A percentile compares a stretch with the other conserved stretches of the same genome.
Evolutionary conservation across 2,888 invertebrate species (phyloP).

Genomic region (Odontocerum albicorne): DNA sequence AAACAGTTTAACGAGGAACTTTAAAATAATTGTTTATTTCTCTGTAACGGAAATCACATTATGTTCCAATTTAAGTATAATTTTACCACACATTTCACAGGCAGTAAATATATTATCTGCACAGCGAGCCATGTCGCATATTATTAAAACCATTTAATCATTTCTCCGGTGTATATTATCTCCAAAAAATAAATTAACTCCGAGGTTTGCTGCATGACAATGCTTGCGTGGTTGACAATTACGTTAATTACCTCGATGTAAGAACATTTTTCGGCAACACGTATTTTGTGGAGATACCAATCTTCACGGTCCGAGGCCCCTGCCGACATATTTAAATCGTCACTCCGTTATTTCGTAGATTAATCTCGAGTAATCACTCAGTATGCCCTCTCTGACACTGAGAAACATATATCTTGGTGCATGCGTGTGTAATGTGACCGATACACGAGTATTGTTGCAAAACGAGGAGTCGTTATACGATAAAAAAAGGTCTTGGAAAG

Average conservation of each 20-base stretch:
- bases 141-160: background rate
- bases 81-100: slow-evolving; percentile 12
- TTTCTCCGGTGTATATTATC: background rate
- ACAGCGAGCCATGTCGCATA: slow-evolving; percentile 2
- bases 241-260: slow-evolving; percentile 20
- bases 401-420: background rate
- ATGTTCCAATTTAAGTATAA: background rate
- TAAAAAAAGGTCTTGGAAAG: too few relatives aligned
- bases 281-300: slow-evolving; percentile 20
- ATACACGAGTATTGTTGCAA: background rate
- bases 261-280: slow-evolving; percentile 25
- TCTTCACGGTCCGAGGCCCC: slow-evolving; percentile 21
- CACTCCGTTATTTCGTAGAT: slow-evolving; percentile 27
- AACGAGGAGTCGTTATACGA: slow-evolving; percentile 4
- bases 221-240: slow-evolving; percentile 19
- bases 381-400: slow-evolving; percentile 17
- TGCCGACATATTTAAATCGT: slow-evolving; percentile 31
- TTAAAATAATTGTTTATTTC: background rate
- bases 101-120: slow-evolving; percentile 10
- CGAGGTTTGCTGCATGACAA: slow-evolving; percentile 3
- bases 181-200: background rate
- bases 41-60: slow-evolving; percentile 3
- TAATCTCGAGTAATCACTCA: slow-evolving; percentile 31
- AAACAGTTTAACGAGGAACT: too few relatives aligned
- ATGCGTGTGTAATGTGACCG: background rate